Evolutionary conservation across 2,888 invertebrate species (phyloP).

Genomic region (Diplazon laetatorius): DNA sequence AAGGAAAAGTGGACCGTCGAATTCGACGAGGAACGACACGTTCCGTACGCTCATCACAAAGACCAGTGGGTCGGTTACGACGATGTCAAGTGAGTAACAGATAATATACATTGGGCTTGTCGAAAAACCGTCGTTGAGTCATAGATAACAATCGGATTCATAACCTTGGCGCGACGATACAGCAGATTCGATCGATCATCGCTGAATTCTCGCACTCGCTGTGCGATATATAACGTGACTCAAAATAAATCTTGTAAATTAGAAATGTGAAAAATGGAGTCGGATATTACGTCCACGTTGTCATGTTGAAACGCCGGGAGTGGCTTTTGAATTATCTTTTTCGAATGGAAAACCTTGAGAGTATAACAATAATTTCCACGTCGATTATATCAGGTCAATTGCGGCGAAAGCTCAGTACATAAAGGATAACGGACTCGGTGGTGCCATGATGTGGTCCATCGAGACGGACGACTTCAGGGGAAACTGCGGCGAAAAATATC

Average conservation of each 20-base stretch:
- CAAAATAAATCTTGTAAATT: too few relatives aligned
- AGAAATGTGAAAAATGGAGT: too few relatives aligned
- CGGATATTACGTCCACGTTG: too few relatives aligned
- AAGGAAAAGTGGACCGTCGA: slow-evolving; percentile 76
- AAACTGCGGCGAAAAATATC: slow-evolving; percentile 85
- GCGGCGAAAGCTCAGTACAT: slow-evolving; percentile 79
- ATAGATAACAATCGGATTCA: neutral
- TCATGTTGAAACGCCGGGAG: too few relatives aligned
- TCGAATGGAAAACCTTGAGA: too few relatives aligned
- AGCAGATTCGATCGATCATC: neutral
- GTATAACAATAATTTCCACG: too few relatives aligned
- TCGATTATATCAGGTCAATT: slow-evolving; percentile 78
- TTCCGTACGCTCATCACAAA: slow-evolving; percentile 81
- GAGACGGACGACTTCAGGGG: slow-evolving; percentile 91
- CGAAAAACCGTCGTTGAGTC: neutral
- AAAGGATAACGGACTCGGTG: slow-evolving; percentile 82
- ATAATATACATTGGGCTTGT: neutral
- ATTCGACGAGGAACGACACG: slow-evolving; percentile 81
- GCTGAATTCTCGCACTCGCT: neutral
- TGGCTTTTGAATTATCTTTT: too few relatives aligned
- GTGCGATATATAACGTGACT: neutral
- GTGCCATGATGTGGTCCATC: slow-evolving; percentile 91
- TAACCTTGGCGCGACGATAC: too few relatives aligned
- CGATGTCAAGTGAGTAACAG: slow-evolving; percentile 71
- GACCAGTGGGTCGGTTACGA: slow-evolving; percentile 76